Evolutionary conservation across 2,797 vertebrate species (phyloP), one percentile per base, ranked within the genome.

Genomic region (Lepus townsendii): DNA sequence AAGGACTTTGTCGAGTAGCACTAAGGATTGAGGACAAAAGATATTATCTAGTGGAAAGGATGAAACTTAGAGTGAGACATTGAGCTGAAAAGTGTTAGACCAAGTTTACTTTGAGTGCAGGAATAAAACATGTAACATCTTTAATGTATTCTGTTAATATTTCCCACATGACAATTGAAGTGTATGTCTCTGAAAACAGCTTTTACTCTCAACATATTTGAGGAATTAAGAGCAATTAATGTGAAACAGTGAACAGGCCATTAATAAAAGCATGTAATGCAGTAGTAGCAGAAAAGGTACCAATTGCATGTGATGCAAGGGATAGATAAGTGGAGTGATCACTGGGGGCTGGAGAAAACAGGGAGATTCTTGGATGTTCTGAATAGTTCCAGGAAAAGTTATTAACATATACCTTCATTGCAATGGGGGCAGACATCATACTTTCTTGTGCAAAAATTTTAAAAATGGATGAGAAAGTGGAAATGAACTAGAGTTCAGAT

Each of bases 131-230:
- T 7, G 2, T 26, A 65, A 14, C 30, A 8, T 71, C 54, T 90
- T 87, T 13, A 14, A 32, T 65, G 35, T 92, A 50, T 89, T 88
- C 7, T 30, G 3, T 84, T 84, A 38, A 69, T 4, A 0, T 90
- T 32, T 20, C 17, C 54, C 54, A 12, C 7, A 50, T 14, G 35
- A 84, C 19, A 79, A 60, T 3, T 22, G 27, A 77, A 80, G 20
- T 1, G 2, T 65, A 71, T 13, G 3, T 65, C 10, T 90, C 57
- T 94, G 60, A 38, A 38, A 3, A 6, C 30, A 83, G 14, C 2
- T 88, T 10, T 85, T n/a, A 30, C 8, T 96, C 24, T 86, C 75
- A 69, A 78, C 88, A 84, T 68, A 86, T 62, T 86, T 35, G 4
- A 5, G 24, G 30, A 76, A 83, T 86, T 79, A 79, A 91, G 30